Conservation (phyloP, 2,797 vertebrate genomes). For the Podarcis siculus region DNA sequence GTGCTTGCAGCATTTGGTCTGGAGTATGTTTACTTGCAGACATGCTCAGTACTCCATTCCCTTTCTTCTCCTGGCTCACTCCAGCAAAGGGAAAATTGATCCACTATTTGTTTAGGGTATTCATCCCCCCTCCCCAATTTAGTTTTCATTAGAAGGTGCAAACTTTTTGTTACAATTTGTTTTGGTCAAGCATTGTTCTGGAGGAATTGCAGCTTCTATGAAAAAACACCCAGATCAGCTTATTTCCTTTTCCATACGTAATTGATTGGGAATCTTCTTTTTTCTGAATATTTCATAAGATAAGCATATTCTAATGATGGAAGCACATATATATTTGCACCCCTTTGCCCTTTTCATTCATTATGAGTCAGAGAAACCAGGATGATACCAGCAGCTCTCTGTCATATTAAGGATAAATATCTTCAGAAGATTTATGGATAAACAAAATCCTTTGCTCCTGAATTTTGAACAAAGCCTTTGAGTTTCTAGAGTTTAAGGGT, state of each 20-base stretch:
- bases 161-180: not conserved
- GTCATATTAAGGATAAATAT: not conserved
- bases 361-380: not conserved
- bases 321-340: not conserved
- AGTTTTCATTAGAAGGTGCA: not conserved
- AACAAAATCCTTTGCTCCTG: not conserved
- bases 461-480: slow-evolving; percentile 11
- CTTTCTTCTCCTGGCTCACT: not conserved
- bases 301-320: not conserved
- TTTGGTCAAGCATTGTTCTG: not conserved
- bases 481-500: not conserved
- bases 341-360: not conserved
- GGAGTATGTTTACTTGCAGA: not conserved
- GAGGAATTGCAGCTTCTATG: not conserved
- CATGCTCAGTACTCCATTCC: not conserved
- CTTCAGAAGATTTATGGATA: slow-evolving; percentile 9
- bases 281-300: not conserved
- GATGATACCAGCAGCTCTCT: not conserved
- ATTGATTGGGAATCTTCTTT: too few relatives aligned
- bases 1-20: not conserved
- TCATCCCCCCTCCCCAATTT: not conserved
- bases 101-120: not conserved
- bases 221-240: not conserved
- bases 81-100: not conserved
- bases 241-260: not conserved